phyloP scores from a whole-genome alignment of 2,797 vertebrate genomes.

The Calcarius lapponicus region DNA sequence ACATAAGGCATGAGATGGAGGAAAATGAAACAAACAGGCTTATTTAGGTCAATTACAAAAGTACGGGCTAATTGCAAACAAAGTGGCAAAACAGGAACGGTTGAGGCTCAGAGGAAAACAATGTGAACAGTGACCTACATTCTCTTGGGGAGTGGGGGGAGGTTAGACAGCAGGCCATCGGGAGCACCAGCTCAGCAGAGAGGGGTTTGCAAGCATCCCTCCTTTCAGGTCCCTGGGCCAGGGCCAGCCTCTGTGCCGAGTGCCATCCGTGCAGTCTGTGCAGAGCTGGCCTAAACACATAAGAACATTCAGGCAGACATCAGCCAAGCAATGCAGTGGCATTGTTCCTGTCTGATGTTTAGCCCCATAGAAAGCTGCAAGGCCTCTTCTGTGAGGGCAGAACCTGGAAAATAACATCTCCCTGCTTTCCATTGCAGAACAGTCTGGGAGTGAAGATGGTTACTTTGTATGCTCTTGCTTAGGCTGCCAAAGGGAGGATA shows the following conservation, averaged over 20 bases:
- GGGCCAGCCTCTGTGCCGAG: neutral
- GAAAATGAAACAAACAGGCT: constrained; percentile 40
- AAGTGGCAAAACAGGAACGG: constrained; percentile 6
- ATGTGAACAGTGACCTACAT: constrained; percentile 51
- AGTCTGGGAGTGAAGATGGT: neutral
- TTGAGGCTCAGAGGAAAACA: neutral
- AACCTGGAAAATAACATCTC: neutral
- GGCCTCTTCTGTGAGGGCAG: neutral
- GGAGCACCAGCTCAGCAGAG: neutral
- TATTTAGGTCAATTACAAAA: constrained; percentile 66
- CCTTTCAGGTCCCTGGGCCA: neutral
- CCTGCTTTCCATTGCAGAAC: neutral
- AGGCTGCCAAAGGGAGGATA: neutral
- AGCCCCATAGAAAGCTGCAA: neutral
- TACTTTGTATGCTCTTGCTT: neutral
- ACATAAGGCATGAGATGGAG: neutral
- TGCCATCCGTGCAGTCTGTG: accelerated
- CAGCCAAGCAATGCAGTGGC: neutral
- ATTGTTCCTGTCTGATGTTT: neutral
- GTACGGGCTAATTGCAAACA: neutral
- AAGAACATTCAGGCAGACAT: neutral
- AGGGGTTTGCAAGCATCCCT: neutral
- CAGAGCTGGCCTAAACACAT: neutral
- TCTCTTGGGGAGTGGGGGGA: neutral
- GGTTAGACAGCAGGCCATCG: neutral